Evolutionary conservation across 2,888 invertebrate species (phyloP), one percentile per base, ranked within the genome.

Genomic region (Limnephilus marmoratus): DNA sequence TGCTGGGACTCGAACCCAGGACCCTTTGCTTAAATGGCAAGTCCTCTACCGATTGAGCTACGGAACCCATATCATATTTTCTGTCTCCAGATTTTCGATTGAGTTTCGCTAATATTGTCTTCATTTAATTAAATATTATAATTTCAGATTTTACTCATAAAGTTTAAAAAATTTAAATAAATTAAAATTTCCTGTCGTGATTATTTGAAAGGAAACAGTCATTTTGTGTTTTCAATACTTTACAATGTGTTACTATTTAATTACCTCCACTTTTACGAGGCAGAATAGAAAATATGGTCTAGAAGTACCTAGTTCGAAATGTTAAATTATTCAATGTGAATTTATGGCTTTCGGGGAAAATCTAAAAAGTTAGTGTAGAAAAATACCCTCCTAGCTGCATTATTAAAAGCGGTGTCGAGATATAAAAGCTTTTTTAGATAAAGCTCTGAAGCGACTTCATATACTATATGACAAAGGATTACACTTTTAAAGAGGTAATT

Each of bases 401-500:
- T 86, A 86, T 86, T 86, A 49, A 86, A 45, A n/a, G 29, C 85
- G n/a, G 13, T 45, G 85, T 86, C 13, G 45, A 86, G 45, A 49
- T 1, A 49, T 11, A 18, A 86, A 12, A 86, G 45, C 41, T 37
- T 83, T 83, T 83, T 18, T n/a, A 31, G 13, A 29, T 31, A 37
- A 15, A 83, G 37, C 82, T 34, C 34, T 34, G 18, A 37, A 18
- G 18, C 18, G 83, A 34, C 37, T 83, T 34, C 24, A 34, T 15
- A 18, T 83, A 34, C 82, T 83, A 24, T 4, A 7, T 24, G 24
- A 24, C 24, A n/a, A 68, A 68, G 24, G 24, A 68, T 68, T 68
- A 68, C 68, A 9, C 1, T n/a, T 49, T 15, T 4, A 49, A 2
- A 12, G 45, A 45, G 45, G 45, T 45, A 12, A 12, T 45, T 12